Percentiles rank a stretch among this genome's conserved stretches.
Conservation (phyloP, 2,797 vertebrate species). For the Sebastes matsubarae region DNA sequence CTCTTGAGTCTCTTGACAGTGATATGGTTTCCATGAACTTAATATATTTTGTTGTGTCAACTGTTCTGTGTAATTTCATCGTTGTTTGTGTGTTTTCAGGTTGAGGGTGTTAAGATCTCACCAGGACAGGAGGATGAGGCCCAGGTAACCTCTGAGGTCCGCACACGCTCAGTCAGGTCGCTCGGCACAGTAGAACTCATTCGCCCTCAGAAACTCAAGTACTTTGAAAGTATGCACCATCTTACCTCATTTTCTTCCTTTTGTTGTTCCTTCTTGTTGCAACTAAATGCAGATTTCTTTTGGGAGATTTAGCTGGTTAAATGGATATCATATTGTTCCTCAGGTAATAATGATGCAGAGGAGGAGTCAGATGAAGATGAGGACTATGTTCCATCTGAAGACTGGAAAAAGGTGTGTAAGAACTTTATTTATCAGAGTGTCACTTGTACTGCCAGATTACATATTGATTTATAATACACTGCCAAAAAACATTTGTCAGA, state of each 20-base stretch:
- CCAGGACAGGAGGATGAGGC: constrained; percentile 87
- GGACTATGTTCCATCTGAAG: constrained; percentile 98
- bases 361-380: constrained; percentile 99
- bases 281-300: neutral
- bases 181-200: constrained; percentile 90
- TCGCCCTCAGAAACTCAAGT: constrained; percentile 90
- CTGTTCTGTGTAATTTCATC: neutral
- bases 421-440: neutral
- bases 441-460: neutral
- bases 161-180: constrained; percentile 85
- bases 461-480: neutral
- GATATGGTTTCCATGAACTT: neutral
- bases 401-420: constrained; percentile 95
- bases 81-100: constrained; percentile 69
- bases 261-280: neutral
- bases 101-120: constrained; percentile 87
- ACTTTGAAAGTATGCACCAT: constrained; percentile 90
- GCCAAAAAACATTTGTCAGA: neutral
- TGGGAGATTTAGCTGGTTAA: neutral
- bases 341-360: constrained; percentile 92
- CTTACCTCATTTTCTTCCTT: neutral
- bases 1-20: neutral
- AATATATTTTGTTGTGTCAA: neutral
- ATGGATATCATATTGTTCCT: constrained; percentile 9
- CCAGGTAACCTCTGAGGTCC: constrained; percentile 86